These are phyloP conservation scores for Agrilus planipennis DNA, from an alignment of 1,140 invertebrate genomes.

Conservation along the genomic window DNA sequence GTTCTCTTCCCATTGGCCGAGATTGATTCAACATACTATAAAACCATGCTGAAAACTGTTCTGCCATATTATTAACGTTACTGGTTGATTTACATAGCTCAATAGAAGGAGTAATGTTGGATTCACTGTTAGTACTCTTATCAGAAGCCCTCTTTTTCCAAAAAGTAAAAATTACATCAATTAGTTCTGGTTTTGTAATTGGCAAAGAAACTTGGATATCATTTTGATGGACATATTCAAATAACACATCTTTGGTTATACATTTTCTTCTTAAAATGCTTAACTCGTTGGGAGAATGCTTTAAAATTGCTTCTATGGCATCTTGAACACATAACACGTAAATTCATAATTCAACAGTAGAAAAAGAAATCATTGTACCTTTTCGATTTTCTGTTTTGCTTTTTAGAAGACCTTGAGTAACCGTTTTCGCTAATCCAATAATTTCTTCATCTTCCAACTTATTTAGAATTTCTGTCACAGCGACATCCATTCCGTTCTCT, in stretches of 20 bases:
- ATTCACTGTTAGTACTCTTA: slow-evolving; percentile 3
- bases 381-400: slow-evolving; percentile 18
- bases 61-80: slow-evolving; percentile 36
- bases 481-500: too few species aligned
- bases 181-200: slow-evolving; percentile 36
- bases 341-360: slow-evolving; percentile 11
- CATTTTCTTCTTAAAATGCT: slow-evolving; percentile 35
- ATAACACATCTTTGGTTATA: slow-evolving; percentile 37
- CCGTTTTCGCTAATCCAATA: slow-evolving; percentile 20
- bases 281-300: slow-evolving; percentile 30
- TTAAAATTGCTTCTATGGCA: slow-evolving; percentile 34
- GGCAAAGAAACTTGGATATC: slow-evolving; percentile 29
- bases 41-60: slow-evolving; percentile 48
- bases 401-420: slow-evolving; percentile 28
- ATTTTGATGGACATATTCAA: slow-evolving; percentile 35
- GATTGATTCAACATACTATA: slow-evolving; percentile 42
- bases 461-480: slow-evolving; percentile 21
- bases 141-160: slow-evolving; percentile 26
- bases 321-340: too few species aligned
- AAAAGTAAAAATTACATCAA: slow-evolving; percentile 31
- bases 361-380: slow-evolving; percentile 13
- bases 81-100: slow-evolving; percentile 1
- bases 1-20: slow-evolving; percentile 34
- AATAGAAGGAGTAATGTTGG: too few species aligned
- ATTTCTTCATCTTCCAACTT: slow-evolving; percentile 21